Percentiles rank a stretch among this genome's conserved stretches.
Evolutionary conservation across 2,113 vertebrate species (phyloP).

Genomic region (Scalopus aquaticus): DNA sequence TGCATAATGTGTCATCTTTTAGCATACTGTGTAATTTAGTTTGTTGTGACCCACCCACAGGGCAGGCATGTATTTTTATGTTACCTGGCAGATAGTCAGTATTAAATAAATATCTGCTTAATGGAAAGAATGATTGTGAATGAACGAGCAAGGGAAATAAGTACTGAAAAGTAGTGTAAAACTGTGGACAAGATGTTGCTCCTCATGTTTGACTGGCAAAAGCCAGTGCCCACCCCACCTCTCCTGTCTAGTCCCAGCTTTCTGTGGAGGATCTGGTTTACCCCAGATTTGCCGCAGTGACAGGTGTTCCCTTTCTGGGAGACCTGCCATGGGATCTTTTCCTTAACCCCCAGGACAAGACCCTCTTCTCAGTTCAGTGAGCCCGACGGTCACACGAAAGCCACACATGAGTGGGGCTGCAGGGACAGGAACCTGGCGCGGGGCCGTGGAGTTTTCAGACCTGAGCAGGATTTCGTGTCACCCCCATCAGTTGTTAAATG

Average conservation of each 20-base stretch:
- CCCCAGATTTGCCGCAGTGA: neutral
- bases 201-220: neutral
- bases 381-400: neutral
- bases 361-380: neutral
- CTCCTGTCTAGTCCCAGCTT: neutral
- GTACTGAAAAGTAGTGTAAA: neutral
- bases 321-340: neutral
- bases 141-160: neutral
- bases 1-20: neutral
- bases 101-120: neutral
- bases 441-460: neutral
- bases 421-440: neutral
- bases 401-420: neutral
- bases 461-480: neutral
- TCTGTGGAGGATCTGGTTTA: neutral
- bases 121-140: neutral
- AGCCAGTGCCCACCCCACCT: neutral
- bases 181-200: neutral
- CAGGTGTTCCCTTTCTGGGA: neutral
- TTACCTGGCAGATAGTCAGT: neutral
- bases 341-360: neutral
- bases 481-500: neutral
- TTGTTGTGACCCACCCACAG: neutral
- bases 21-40: neutral
- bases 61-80: neutral